Percentiles rank a stretch among this genome's conserved stretches.
Conservation (phyloP, 2,888 invertebrate genomes). For the Celastrina argiolus region DNA sequence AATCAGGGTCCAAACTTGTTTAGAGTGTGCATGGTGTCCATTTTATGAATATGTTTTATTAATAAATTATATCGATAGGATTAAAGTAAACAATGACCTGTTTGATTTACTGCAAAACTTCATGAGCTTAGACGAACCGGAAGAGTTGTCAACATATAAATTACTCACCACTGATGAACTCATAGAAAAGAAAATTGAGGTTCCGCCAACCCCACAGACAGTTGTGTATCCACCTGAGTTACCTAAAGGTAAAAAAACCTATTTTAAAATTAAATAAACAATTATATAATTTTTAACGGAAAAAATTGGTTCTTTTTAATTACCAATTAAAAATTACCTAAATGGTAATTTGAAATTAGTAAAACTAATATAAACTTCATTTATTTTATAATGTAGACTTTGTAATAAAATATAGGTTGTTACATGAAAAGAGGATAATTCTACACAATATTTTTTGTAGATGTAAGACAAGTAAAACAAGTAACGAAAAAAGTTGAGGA, state of each 20-base stretch:
- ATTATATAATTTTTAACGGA: not conserved
- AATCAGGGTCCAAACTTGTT: no score
- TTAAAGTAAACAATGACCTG: conserved; percentile 59
- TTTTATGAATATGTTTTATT: no score
- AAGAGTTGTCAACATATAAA: conserved; percentile 48
- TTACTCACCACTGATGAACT: conserved; percentile 52
- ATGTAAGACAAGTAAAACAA: conserved; percentile 50
- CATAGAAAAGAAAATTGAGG: conserved; percentile 47
- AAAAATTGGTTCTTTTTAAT: not conserved
- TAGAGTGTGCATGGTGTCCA: no score
- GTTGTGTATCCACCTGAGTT: conserved; percentile 60
- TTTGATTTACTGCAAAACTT: conserved; percentile 56
- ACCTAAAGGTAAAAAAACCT: conserved; percentile 49
- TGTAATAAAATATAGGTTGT: no score
- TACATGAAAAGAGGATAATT: no score
- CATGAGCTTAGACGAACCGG: conserved; percentile 56
- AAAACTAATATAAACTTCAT: no score
- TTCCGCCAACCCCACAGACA: conserved; percentile 58
- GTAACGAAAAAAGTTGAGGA: conserved; percentile 32
- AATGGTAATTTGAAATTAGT: no score
- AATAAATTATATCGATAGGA: conserved; percentile 41
- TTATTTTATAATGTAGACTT: no score
- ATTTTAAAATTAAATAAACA: not conserved
- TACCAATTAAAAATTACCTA: no score
- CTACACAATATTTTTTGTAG: no score